Conservation (phyloP, 2,113 vertebrate species). For the Irena cyanogastra region DNA sequence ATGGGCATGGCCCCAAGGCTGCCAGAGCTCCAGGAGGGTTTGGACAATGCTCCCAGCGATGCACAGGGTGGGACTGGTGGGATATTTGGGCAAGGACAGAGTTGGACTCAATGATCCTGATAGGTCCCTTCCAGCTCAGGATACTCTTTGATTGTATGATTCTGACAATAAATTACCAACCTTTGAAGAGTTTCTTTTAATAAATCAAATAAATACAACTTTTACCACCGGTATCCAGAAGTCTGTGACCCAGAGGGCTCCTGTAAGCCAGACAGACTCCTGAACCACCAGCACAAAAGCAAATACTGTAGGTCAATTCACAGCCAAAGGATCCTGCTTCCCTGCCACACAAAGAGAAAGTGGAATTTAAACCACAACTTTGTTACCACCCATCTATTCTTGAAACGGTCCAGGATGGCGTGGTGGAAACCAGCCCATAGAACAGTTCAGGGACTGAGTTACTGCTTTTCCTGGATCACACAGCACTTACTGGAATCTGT, state of each 20-base stretch:
- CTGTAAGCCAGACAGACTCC: neutral
- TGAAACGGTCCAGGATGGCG: rapidly evolving
- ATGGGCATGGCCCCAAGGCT: neutral
- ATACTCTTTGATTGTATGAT: neutral
- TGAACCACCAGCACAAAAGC: neutral
- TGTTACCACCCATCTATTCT: neutral
- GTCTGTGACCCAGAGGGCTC: neutral
- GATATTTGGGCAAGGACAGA: neutral
- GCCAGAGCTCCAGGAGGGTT: neutral
- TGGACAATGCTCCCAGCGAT: neutral
- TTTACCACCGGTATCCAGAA: neutral
- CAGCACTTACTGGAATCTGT: neutral
- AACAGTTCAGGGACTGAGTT: neutral
- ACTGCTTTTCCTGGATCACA: neutral
- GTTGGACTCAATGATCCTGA: neutral
- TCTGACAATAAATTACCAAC: neutral
- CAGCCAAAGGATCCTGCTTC: neutral
- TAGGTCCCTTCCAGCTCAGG: neutral
- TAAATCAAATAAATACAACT: neutral
- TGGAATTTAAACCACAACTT: neutral
- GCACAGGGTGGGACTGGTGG: neutral
- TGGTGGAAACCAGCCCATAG: neutral
- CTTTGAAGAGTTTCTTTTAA: neutral
- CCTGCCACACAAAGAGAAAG: neutral
- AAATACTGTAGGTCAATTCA: neutral